These are phyloP conservation scores for Nomada goodeniana DNA, from an alignment of 2,888 invertebrate species.

Conservation along the genomic window DNA sequence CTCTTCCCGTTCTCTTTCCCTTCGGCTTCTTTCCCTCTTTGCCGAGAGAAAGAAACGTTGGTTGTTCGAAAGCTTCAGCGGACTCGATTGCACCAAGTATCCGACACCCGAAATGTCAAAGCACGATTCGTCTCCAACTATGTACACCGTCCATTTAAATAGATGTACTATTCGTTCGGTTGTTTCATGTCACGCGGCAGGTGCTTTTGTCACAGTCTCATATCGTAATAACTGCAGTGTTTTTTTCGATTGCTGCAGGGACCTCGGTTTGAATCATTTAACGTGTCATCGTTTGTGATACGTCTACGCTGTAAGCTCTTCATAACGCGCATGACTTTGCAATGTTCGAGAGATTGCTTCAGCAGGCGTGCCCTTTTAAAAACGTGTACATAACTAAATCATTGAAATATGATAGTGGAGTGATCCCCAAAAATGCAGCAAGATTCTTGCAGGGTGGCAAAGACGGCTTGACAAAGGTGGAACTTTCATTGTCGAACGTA, in stretches of 20 bases:
- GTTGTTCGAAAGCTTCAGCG: constrained; percentile 59
- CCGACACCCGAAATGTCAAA: constrained; percentile 58
- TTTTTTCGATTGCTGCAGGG: not conserved
- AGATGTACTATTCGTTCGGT: constrained; percentile 39
- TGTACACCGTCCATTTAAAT: constrained; percentile 44
- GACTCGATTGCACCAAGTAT: constrained; percentile 68
- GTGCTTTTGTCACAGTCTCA: too few relatives aligned
- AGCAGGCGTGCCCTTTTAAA: constrained; percentile 1
- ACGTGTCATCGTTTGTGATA: not conserved
- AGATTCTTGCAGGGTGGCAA: constrained; percentile 4
- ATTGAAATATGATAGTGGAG: not conserved
- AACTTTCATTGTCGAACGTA: constrained; percentile 78
- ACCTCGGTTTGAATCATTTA: not conserved
- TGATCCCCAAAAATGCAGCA: not conserved
- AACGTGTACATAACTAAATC: not conserved
- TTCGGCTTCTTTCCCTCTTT: constrained; percentile 39
- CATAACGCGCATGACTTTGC: constrained; percentile 14
- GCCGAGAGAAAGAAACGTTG: constrained; percentile 58
- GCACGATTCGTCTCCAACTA: constrained; percentile 42
- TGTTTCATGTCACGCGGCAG: not conserved
- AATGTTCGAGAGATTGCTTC: constrained; percentile 9
- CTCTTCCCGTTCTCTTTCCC: constrained; percentile 49
- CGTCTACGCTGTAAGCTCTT: not conserved
- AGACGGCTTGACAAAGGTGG: constrained; percentile 32
- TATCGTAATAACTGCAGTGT: not conserved